Conservation (phyloP, 37 sponge, comb jelly and placozoan genomes). For the Beroe ovata region DNA sequence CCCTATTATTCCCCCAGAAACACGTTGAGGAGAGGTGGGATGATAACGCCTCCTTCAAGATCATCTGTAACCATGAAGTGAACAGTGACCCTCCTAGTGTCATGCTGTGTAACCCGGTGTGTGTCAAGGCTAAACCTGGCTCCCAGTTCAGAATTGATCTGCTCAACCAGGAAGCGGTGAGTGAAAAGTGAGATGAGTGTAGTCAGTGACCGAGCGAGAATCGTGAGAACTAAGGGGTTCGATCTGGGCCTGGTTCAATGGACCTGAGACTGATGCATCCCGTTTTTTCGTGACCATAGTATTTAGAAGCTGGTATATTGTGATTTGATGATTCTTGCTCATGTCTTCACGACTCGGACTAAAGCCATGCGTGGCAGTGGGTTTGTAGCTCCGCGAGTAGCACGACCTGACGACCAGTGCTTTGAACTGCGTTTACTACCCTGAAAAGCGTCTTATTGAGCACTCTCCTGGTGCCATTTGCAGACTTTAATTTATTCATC, state of each 20-base stretch:
- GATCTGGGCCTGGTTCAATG: no score
- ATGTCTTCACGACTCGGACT: no score
- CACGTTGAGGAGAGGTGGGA: constrained; percentile 65
- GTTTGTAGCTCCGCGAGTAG: no score
- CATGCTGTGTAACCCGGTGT: constrained; percentile 56
- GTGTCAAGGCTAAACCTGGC: constrained; percentile 27
- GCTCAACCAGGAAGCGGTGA: constrained; percentile 66
- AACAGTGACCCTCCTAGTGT: constrained; percentile 66
- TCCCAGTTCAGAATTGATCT: constrained; percentile 55
- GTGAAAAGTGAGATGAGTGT: no score
- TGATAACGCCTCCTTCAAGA: constrained; percentile 60
- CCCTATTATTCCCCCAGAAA: constrained; percentile 42
- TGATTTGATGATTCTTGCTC: no score
- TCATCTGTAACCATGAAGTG: constrained; percentile 65
- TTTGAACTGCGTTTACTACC: neutral
- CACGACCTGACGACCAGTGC: no score
- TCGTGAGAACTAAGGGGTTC: no score
- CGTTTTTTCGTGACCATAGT: no score
- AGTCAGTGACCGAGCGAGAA: no score
- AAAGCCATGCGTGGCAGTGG: no score
- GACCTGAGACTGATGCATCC: no score
- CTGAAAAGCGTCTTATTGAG: neutral
- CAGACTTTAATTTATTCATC: neutral
- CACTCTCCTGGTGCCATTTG: neutral
- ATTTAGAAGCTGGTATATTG: no score